Evolutionary conservation across 2,113 vertebrate genomes (phyloP).

Genomic region (Salvelinus fontinalis): DNA sequence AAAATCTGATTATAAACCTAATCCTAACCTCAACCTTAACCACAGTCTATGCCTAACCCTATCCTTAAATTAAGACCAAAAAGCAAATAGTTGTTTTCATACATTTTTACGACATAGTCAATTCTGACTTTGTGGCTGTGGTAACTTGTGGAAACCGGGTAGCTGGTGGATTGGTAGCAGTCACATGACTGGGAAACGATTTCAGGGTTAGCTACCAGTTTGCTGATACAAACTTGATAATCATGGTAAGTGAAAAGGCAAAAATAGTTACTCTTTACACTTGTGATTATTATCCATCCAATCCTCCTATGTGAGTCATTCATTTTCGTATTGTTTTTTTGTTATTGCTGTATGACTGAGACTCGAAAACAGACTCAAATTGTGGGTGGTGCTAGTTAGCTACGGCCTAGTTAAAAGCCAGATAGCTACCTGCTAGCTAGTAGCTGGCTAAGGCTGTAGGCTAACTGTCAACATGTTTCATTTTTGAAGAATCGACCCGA

Average conservation of each 20-base stretch:
- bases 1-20: no score
- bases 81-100: no score
- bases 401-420: constrained; percentile 9
- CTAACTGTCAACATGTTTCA: background rate
- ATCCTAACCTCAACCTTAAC: no score
- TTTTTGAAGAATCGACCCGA: constrained; percentile 1
- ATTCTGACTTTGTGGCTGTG: background rate
- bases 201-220: constrained; percentile 29
- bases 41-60: no score
- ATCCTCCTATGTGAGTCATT: fast-evolving
- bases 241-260: constrained; percentile 66
- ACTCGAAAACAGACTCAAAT: background rate
- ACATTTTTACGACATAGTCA: no score
- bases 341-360: background rate
- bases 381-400: background rate
- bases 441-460: background rate
- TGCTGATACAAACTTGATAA: constrained; percentile 49
- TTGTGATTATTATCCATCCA: background rate
- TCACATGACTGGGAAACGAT: constrained; percentile 70
- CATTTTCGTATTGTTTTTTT: no score
- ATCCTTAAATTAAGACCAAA: no score
- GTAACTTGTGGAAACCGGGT: constrained; percentile 3
- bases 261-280: background rate
- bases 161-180: constrained; percentile 22
- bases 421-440: no score